These are phyloP conservation scores for Drosophila rufa DNA, from an alignment of 1,140 invertebrate genomes.

Conservation along the genomic window DNA sequence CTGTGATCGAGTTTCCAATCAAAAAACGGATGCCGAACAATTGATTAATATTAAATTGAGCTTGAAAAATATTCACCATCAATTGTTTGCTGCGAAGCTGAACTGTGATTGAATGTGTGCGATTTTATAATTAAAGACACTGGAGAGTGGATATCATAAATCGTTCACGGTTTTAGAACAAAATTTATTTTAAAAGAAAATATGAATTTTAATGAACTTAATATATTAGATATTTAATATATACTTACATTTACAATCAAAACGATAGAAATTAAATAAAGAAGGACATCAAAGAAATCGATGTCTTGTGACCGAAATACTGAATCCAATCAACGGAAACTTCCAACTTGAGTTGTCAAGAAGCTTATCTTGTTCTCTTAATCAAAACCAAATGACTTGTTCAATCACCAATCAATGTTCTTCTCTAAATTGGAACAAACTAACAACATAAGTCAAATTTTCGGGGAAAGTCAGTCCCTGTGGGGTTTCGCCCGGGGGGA, in stretches of 20 bases:
- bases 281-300: neutral
- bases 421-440: constrained; percentile 4
- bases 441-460: neutral
- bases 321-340: neutral
- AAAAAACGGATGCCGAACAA: constrained; percentile 32
- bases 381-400: constrained; percentile 6
- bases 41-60: constrained; percentile 38
- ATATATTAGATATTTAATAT: neutral
- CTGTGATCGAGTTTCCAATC: constrained; percentile 39
- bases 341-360: neutral
- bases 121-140: constrained; percentile 3
- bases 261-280: neutral
- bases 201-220: neutral
- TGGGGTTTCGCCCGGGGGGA: neutral
- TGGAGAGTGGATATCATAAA: neutral
- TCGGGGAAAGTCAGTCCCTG: neutral
- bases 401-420: constrained; percentile 24
- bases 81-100: constrained; percentile 15
- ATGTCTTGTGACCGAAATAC: no score
- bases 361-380: neutral
- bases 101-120: constrained; percentile 27
- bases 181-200: neutral
- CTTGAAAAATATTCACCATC: constrained; percentile 32
- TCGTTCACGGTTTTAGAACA: no score
- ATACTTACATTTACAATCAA: no score